Evolutionary conservation across 2,888 invertebrate species (phyloP), one percentile per base, ranked within the genome.

Genomic region (Pristionchus exspectatus): DNA sequence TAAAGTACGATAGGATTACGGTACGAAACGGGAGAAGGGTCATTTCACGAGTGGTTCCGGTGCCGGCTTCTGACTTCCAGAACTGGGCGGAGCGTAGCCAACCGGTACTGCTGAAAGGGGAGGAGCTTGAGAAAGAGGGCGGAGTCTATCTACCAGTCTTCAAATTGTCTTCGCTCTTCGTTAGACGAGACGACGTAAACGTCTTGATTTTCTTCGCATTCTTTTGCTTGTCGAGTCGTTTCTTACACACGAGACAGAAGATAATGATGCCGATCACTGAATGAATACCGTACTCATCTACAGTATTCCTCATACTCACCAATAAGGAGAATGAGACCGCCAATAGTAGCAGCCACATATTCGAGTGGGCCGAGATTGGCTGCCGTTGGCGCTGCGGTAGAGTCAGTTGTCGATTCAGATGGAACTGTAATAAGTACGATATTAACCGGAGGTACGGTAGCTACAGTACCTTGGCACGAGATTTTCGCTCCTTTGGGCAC

Each of bases 71-170:
- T 24, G 30, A 30, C 21, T 59, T 69, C 74, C 74, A 27, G 33
- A 30, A n/a, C 24, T 81, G 50, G 81, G 24, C 27, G 27, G 50
- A 21, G 50, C 18, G 50, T 81, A 81, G 27, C 44, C 74, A 24
- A 81, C 50, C n/a, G 81, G 81, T 9, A 81, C n/a, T 2, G 81
- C 50, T 44, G 27, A 81, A 50, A 50, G 81, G 38, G 74, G 74
- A 18, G 18, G 74, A 69, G 27, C 30, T 30, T 30, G 24, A 24
- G 56, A n/a, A 10, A 50, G 44, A n/a, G 69, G 69, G 69, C 69
- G 69, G 69, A 27, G 69, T 12, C 12, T 50, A 50, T 50, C 38
- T 74, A 74, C 74, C 74, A 16, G 38, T 74, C 74, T 74, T 74
- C 18, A 74, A 38, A 3, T 21, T 21, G 5, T 16, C 18, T 2